Conservation (phyloP, 2,113 vertebrate genomes). For the Urocolius indicus region DNA sequence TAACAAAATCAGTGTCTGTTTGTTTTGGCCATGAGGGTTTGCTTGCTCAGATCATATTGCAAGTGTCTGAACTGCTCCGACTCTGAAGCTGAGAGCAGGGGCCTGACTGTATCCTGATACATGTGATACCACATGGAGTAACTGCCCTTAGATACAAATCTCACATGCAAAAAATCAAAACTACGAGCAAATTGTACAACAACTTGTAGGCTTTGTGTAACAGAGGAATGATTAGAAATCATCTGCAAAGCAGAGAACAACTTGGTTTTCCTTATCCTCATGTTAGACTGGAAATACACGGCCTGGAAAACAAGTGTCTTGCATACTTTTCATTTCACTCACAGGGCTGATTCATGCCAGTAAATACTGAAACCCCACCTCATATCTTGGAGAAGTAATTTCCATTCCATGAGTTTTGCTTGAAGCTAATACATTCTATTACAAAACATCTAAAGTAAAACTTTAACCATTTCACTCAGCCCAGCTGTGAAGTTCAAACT, state of each 20-base stretch:
- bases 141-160: background rate
- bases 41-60: background rate
- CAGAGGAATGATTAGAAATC: background rate
- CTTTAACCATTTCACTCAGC: constrained; percentile 49
- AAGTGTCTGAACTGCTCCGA: background rate
- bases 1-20: background rate
- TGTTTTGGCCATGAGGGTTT: background rate
- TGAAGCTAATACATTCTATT: constrained; percentile 50
- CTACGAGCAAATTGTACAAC: background rate
- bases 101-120: background rate
- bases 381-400: constrained; percentile 60
- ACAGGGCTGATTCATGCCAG: constrained; percentile 53
- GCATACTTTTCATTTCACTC: constrained; percentile 63
- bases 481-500: constrained; percentile 67
- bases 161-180: background rate
- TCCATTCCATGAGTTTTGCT: constrained; percentile 61
- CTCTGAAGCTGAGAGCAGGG: accelerated
- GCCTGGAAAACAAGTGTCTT: constrained; percentile 38
- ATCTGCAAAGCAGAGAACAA: background rate
- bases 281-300: background rate
- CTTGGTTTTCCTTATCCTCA: background rate
- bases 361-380: constrained; percentile 52
- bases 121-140: background rate
- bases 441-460: constrained; percentile 62
- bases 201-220: background rate